Conservation (phyloP, 2,797 vertebrate species). For the Myotis myotis region DNA sequence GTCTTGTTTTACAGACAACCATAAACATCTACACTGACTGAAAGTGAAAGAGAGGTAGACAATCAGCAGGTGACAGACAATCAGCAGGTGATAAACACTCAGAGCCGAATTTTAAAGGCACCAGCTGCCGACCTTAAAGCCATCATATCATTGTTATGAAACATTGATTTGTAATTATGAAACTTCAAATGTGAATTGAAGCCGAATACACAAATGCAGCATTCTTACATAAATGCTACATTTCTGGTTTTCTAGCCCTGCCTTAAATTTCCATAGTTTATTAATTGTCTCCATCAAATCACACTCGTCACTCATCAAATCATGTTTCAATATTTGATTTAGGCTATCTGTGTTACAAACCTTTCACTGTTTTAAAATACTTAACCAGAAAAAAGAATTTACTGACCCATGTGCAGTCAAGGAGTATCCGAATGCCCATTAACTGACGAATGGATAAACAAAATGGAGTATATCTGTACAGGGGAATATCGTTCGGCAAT, state of each 20-base stretch:
- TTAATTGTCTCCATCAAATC: neutral
- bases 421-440: neutral
- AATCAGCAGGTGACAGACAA: too few relatives aligned
- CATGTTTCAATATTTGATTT: neutral
- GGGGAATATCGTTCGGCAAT: neutral
- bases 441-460: neutral
- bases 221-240: neutral
- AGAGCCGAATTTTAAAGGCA: neutral
- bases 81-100: neutral
- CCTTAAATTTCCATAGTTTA: neutral
- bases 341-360: neutral
- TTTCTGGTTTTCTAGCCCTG: neutral
- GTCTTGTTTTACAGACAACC: neutral
- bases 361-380: neutral
- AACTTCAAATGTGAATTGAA: neutral
- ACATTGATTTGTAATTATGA: neutral
- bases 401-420: neutral
- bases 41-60: neutral
- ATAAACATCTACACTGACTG: neutral
- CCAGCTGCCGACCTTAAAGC: neutral
- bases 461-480: neutral
- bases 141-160: neutral
- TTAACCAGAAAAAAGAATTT: neutral
- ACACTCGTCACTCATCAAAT: neutral
- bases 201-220: neutral